Evolutionary conservation across 2,113 vertebrate genomes (phyloP).

Genomic region (Trichechus manatus): DNA sequence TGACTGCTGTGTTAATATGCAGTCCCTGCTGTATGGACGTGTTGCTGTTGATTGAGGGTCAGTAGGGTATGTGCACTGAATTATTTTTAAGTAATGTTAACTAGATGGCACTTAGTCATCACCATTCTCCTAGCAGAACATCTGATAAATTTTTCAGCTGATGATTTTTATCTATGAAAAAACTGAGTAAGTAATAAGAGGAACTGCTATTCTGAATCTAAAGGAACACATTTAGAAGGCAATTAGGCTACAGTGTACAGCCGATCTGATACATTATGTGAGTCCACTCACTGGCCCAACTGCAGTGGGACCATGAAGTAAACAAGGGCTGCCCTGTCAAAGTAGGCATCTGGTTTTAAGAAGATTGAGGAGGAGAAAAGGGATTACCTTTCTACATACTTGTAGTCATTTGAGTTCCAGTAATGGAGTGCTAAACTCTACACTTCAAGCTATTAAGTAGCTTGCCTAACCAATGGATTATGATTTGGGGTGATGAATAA

Average conservation of each 20-base stretch:
- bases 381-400: background rate
- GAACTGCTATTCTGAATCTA: background rate
- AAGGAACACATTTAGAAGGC: background rate
- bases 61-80: background rate
- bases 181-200: background rate
- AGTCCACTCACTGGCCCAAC: background rate
- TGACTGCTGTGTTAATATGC: slow-evolving; percentile 52
- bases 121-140: background rate
- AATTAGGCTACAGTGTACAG: background rate
- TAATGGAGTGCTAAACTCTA: background rate
- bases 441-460: background rate
- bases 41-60: slow-evolving; percentile 28
- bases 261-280: background rate
- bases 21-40: background rate
- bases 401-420: background rate
- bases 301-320: background rate
- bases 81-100: slow-evolving; percentile 59
- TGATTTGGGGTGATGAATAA: background rate
- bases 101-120: background rate
- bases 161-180: slow-evolving; percentile 44
- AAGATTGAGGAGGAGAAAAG: background rate
- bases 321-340: background rate
- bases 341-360: background rate
- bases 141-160: slow-evolving; percentile 47
- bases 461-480: background rate